Base-by-base conservation (phyloP, 2,113 vertebrate species). In the Phrynosoma blainvillii region DNA sequence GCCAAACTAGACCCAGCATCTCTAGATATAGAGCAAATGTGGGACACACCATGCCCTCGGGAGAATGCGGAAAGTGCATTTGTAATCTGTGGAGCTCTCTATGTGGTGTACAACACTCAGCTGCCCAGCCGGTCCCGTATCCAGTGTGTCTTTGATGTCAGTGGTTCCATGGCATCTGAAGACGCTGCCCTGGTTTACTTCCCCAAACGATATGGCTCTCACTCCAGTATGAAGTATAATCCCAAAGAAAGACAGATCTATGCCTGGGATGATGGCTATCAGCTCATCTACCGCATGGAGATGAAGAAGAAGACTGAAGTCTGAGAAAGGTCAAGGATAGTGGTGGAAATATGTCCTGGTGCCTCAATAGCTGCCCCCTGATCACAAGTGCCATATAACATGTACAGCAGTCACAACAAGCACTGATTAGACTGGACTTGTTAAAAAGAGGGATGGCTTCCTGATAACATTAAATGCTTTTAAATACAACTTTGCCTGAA, bases 241-340 rank as follows among this genome's bases (percentile, higher is more conserved):
- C 97, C 99, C 1, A 96, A 90, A 0, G 98, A 99, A 95, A 97
- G 96, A 87, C 98, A 98, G 95, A 94, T 99, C 73, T 99, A 99
- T 0, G 98, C 98, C 87, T 99, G 99, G 99, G 99, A 99, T 0
- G 99, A 99, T 0, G 99, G 99, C 40, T 99, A 99, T 93, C 99
- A 99, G 94, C 98, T 99, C 88, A 97, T 99, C 81, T 99, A 99
- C 94, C 98, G 98, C 88, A 96, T 99, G 93, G 97, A 95, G 86
- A 97, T 98, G 97, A 98, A 97, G 94, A 98, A 96, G 95, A 99
- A 99, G 93, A 89, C 94, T 83, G 96, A 97, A 90, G 88, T 96
- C 0, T 97, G 93, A 97, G 83, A 79, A 56, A 30, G 62, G 13
- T 30, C 59, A 52, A 32, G 40, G 40, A 20, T 40, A 70, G 3